Evolutionary conservation across 2,797 vertebrate species (phyloP).

Genomic region (Urosaurus nigricauda): DNA sequence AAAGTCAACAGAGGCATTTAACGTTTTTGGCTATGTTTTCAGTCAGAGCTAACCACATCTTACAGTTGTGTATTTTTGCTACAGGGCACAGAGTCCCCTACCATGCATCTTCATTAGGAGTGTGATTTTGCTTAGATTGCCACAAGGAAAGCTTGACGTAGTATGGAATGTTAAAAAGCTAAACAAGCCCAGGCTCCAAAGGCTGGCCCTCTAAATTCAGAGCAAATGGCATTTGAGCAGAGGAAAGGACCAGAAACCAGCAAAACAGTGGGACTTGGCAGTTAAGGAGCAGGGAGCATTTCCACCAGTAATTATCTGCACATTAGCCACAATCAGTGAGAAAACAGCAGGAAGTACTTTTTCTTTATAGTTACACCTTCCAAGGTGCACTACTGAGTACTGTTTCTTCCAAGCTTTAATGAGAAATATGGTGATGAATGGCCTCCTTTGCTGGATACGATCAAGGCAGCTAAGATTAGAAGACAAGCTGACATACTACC

Average conservation of each 20-base stretch:
- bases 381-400: slow-evolving; percentile 68
- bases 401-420: slow-evolving; percentile 77
- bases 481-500: slow-evolving; percentile 37
- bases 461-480: slow-evolving; percentile 68
- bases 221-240: slow-evolving; percentile 43
- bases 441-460: slow-evolving; percentile 64
- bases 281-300: slow-evolving; percentile 68
- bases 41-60: neutral
- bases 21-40: slow-evolving; percentile 43
- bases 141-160: slow-evolving; percentile 42
- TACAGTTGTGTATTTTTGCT: neutral
- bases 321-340: slow-evolving; percentile 70
- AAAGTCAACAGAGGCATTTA: slow-evolving; percentile 35
- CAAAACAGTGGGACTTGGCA: slow-evolving; percentile 54
- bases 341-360: slow-evolving; percentile 72
- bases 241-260: slow-evolving; percentile 58
- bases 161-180: slow-evolving; percentile 48
- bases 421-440: slow-evolving; percentile 76
- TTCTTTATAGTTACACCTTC: slow-evolving; percentile 71
- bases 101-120: slow-evolving; percentile 61
- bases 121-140: slow-evolving; percentile 50
- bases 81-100: slow-evolving; percentile 1
- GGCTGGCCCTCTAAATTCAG: slow-evolving; percentile 24
- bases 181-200: slow-evolving; percentile 28
- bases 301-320: slow-evolving; percentile 77